These are phyloP conservation scores for Ochropleura plecta DNA, from an alignment of 2,888 invertebrate species.

Conservation along the genomic window DNA sequence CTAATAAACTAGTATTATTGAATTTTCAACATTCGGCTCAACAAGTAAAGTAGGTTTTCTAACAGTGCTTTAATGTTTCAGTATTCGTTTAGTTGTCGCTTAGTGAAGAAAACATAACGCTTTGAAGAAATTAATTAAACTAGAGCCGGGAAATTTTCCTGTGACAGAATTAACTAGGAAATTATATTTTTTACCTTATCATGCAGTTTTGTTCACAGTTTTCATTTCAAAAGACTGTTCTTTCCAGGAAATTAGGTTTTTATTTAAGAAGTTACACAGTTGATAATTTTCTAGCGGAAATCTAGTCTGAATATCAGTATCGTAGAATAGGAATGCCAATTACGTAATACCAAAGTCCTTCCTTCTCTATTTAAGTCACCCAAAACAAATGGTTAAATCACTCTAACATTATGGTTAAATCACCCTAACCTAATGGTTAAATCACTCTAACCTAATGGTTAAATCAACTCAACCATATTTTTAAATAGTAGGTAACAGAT, in stretches of 20 bases:
- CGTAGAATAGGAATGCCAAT: background rate
- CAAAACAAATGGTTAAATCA: too few species aligned
- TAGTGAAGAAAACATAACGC: background rate
- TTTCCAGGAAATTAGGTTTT: background rate
- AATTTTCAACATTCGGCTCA: background rate
- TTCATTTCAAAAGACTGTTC: constrained; percentile 3
- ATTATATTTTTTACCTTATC: background rate
- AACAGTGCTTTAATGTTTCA: background rate
- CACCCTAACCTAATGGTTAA: too few species aligned
- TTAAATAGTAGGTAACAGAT: too few species aligned
- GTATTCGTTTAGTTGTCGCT: background rate
- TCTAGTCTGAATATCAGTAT: background rate
- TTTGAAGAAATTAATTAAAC: constrained; percentile 13
- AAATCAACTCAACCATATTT: too few species aligned
- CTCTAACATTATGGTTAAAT: too few species aligned
- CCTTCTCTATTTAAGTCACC: background rate
- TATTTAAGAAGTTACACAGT: background rate
- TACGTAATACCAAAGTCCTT: background rate
- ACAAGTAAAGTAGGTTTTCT: background rate
- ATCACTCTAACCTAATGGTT: too few species aligned
- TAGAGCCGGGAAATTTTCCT: background rate
- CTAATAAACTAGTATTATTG: background rate
- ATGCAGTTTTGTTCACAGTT: background rate
- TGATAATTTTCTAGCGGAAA: background rate
- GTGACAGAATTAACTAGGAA: constrained; percentile 5